Conservation (phyloP, 2,113 vertebrate species). For the Morphnarchus princeps region DNA sequence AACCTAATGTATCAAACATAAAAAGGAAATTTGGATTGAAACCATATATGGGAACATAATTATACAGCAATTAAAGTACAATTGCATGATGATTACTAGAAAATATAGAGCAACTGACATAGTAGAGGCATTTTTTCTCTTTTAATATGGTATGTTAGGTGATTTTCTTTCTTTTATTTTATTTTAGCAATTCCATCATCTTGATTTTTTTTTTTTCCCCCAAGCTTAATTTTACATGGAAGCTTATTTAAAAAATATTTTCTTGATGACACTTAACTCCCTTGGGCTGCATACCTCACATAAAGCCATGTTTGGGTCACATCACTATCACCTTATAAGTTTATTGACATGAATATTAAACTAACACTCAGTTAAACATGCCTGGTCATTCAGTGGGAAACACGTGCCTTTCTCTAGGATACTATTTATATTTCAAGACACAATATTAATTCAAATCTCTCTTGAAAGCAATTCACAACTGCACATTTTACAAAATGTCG, state of each 20-base stretch:
- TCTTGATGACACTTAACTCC: background rate
- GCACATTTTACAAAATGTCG: background rate
- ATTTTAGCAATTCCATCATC: background rate
- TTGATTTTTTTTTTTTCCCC: background rate
- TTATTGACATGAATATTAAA: background rate
- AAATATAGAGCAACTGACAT: background rate
- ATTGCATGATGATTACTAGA: background rate
- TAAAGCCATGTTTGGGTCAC: background rate
- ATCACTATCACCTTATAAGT: background rate
- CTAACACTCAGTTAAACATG: background rate
- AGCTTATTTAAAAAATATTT: background rate
- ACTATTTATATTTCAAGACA: background rate
- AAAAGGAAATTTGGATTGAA: background rate
- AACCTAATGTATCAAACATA: background rate
- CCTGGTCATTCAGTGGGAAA: background rate
- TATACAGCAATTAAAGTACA: slow-evolving; percentile 13
- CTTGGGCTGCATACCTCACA: background rate
- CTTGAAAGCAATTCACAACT: background rate
- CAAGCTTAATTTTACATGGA: background rate
- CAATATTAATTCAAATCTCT: background rate
- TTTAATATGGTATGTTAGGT: background rate
- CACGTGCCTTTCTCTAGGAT: background rate
- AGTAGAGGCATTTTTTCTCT: background rate
- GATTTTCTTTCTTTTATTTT: background rate
- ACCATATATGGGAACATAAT: background rate